phyloP scores from a whole-genome alignment of 2,888 invertebrate genomes.

The Drosophila robusta region DNA sequence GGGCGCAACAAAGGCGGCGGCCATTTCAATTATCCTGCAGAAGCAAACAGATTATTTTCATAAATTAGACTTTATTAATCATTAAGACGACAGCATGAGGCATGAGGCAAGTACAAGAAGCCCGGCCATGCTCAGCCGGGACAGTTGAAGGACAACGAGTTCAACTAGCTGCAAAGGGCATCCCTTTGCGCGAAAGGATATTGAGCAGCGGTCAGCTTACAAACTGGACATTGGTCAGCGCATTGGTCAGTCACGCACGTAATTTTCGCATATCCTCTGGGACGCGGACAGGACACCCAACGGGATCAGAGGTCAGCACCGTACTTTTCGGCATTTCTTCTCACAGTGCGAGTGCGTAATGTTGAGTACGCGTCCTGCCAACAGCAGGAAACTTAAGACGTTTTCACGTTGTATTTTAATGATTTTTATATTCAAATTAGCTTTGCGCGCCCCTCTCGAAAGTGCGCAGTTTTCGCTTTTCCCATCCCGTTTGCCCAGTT shows the following conservation, averaged over 20 bases:
- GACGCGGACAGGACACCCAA: conserved; percentile 49
- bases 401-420: conserved; percentile 81
- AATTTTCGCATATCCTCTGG: conserved; percentile 60
- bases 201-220: conserved; percentile 64
- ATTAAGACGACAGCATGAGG: conserved; percentile 77
- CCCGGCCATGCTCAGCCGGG: conserved; percentile 44
- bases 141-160: conserved; percentile 79
- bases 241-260: conserved; percentile 84
- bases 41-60: conserved; percentile 82
- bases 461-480: conserved; percentile 32
- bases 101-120: conserved; percentile 25
- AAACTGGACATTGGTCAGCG: conserved; percentile 80
- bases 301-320: conserved; percentile 83
- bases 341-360: conserved; percentile 71
- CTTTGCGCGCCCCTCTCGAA: conserved; percentile 55
- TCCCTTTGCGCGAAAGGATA: conserved; percentile 58
- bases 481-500: conserved; percentile 52
- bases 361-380: conserved; percentile 15
- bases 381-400: conserved; percentile 76
- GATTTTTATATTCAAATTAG: conserved; percentile 81
- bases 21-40: conserved; percentile 44
- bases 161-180: conserved; percentile 46
- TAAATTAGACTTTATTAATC: conserved; percentile 83
- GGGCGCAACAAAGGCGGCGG: conserved; percentile 38
- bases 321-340: conserved; percentile 82